Conservation (phyloP, 2,888 invertebrate species). For the Gasteruption jaculator region DNA sequence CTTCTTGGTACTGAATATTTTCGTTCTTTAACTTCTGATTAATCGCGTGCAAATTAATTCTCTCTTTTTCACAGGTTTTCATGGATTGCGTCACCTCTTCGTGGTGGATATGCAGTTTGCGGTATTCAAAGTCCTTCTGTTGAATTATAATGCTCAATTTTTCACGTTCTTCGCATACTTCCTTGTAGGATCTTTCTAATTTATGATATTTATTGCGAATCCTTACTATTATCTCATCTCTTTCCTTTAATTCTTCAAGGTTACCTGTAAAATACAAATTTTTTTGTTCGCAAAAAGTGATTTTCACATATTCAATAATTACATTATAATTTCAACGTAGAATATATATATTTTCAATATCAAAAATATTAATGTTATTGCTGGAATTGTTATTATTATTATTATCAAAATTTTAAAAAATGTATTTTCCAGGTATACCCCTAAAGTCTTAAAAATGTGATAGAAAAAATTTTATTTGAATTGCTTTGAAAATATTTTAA, state of each 20-base stretch:
- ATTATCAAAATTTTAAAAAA: too few species aligned
- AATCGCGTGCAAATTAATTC: conserved; percentile 22
- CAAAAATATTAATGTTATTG: too few species aligned
- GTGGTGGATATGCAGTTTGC: conserved; percentile 28
- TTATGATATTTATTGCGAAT: conserved; percentile 33
- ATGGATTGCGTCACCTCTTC: conserved; percentile 31
- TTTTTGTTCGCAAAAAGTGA: conserved; percentile 16
- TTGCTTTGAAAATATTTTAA: not conserved
- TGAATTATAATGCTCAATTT: conserved; percentile 27
- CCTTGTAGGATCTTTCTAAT: conserved; percentile 32
- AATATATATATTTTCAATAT: conserved; percentile 2
- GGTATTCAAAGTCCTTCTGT: conserved; percentile 32
- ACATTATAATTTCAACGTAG: not conserved
- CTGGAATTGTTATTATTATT: too few species aligned
- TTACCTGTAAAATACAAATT: conserved; percentile 20
- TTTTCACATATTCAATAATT: not conserved
- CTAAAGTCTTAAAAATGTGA: too few species aligned
- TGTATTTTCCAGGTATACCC: too few species aligned
- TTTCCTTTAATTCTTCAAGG: conserved; percentile 29
- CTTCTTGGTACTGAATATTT: conserved; percentile 61
- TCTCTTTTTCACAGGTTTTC: conserved; percentile 32
- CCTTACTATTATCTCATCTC: conserved; percentile 29
- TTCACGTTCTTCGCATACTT: conserved; percentile 25
- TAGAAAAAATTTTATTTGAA: too few species aligned
- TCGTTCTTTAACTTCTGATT: conserved; percentile 53